A percentile compares a stretch with the other conserved stretches of the same genome.
phyloP scores from a whole-genome alignment of 1,140 invertebrate species.

The Pectinophora gossypiella region DNA sequence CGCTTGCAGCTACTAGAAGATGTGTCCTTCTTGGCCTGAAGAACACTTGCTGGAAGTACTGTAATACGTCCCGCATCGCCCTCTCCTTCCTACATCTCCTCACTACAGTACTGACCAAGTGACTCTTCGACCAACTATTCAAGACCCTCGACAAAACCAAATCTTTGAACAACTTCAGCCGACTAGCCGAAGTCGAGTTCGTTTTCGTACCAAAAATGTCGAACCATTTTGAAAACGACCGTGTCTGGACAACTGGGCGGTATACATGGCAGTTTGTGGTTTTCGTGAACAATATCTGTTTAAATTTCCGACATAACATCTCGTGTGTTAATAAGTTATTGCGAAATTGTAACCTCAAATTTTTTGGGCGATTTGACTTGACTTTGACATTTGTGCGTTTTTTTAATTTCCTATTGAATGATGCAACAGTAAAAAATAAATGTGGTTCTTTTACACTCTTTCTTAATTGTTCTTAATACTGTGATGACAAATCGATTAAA shows the following conservation, averaged over 20 bases:
- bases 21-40: conserved; percentile 42
- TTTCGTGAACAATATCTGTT: conserved; percentile 28
- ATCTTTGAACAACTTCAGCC: conserved; percentile 31
- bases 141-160: conserved; percentile 40
- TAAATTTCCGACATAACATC: conserved; percentile 40
- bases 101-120: conserved; percentile 42
- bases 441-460: too few species aligned
- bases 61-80: conserved; percentile 44
- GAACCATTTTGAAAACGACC: conserved; percentile 18
- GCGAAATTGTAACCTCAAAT: conserved; percentile 46
- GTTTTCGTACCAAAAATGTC: conserved; percentile 17
- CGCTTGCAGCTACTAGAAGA: conserved; percentile 53
- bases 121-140: conserved; percentile 48
- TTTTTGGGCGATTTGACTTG: not conserved
- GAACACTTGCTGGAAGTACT: conserved; percentile 44
- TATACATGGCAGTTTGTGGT: conserved; percentile 17
- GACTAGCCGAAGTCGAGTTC: conserved; percentile 23
- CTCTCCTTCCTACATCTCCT: conserved; percentile 44
- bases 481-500: too few species aligned
- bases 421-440: too few species aligned
- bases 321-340: conserved; percentile 38
- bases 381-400: not conserved
- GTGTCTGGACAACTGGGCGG: conserved; percentile 14
- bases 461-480: too few species aligned
- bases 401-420: too few species aligned